Percentiles rank a stretch among this genome's conserved stretches.
These are phyloP conservation scores for Bolborhynchus lineola DNA, from an alignment of 2,113 vertebrate genomes.

Conservation along the genomic window DNA sequence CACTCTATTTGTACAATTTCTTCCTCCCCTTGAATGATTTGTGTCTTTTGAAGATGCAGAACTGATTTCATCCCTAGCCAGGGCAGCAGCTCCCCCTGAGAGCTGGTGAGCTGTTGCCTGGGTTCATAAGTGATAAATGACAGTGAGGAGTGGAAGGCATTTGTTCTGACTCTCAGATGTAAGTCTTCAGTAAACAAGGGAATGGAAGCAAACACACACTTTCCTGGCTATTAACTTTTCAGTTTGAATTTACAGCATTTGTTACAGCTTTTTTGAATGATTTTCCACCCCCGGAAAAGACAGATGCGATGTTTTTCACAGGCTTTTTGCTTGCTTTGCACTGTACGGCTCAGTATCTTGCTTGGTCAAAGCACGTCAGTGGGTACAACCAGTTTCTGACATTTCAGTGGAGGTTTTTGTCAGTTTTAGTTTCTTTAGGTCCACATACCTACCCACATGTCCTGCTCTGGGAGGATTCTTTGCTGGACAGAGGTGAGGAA, in stretches of 20 bases:
- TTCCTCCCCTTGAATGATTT: neutral
- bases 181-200: neutral
- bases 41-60: neutral
- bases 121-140: neutral
- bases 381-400: neutral
- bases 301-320: neutral
- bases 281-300: neutral
- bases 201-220: rapidly evolving
- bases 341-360: rapidly evolving
- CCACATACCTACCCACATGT: rapidly evolving
- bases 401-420: rapidly evolving
- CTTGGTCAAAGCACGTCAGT: neutral
- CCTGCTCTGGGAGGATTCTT: neutral
- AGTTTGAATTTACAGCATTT: neutral
- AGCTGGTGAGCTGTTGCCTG: neutral
- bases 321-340: neutral
- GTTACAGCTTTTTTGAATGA: neutral
- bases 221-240: neutral
- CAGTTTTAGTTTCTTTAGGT: neutral
- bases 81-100: neutral
- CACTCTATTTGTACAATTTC: neutral
- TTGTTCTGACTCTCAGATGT: neutral
- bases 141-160: rapidly evolving
- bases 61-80: neutral
- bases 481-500: neutral